Conservation (phyloP, 2,888 invertebrate species). For the Perdita meconis region DNA sequence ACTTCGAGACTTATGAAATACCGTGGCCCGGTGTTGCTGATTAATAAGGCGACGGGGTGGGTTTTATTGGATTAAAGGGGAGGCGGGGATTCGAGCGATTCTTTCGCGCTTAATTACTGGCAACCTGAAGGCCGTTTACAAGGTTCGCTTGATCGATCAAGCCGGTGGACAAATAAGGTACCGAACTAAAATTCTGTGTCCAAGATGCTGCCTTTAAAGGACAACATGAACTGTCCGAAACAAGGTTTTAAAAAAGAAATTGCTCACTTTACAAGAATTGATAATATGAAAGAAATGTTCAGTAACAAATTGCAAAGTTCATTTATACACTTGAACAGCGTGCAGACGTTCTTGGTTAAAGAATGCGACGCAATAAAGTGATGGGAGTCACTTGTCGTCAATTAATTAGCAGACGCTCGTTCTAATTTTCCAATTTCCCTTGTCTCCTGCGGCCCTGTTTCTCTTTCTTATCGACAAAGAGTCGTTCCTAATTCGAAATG, state of each 20-base stretch:
- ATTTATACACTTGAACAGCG: too few relatives aligned
- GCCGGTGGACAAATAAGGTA: neutral
- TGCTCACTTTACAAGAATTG: too few relatives aligned
- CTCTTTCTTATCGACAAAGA: conserved; percentile 55
- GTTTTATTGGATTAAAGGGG: conserved; percentile 72
- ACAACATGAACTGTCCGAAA: too few relatives aligned
- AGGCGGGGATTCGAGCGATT: conserved; percentile 39
- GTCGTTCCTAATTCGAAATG: conserved; percentile 71
- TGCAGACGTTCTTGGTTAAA: neutral
- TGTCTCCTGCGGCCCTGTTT: conserved; percentile 16
- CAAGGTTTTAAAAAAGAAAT: too few relatives aligned
- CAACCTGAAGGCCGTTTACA: neutral
- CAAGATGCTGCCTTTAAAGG: too few relatives aligned
- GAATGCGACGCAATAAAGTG: neutral
- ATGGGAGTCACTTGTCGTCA: conserved; percentile 14
- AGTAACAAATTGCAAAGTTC: too few relatives aligned
- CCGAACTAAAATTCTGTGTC: too few relatives aligned
- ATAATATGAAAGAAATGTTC: too few relatives aligned
- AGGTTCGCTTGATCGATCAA: conserved; percentile 4
- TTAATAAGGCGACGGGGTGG: conserved; percentile 79
- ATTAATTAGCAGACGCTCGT: conserved; percentile 44
- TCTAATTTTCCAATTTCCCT: conserved; percentile 27
- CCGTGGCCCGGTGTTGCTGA: conserved; percentile 72
- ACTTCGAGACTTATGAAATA: conserved; percentile 80
- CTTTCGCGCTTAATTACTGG: conserved; percentile 31